These are phyloP conservation scores for Magallana nippona DNA, from an alignment of 2,888 invertebrate genomes.

Conservation along the genomic window DNA sequence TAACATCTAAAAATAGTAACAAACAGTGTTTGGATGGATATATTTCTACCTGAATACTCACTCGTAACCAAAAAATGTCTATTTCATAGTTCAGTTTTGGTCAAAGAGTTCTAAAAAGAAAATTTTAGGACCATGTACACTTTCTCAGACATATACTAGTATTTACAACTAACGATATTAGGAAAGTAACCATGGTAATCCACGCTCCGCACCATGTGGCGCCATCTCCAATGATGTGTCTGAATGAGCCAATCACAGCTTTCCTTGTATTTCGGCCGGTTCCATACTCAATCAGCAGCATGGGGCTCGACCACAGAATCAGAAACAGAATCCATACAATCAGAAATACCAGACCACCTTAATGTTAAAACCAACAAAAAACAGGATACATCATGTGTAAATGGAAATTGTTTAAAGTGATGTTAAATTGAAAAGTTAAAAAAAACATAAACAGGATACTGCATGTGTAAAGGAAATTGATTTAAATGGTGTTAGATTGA, in stretches of 20 bases:
- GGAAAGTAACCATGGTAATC: conserved; percentile 72
- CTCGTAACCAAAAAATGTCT: too few relatives aligned
- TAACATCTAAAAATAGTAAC: conserved; percentile 66
- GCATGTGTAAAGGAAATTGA: too few relatives aligned
- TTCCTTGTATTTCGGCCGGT: conserved; percentile 73
- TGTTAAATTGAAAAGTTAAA: too few relatives aligned
- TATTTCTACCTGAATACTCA: neutral
- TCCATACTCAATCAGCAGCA: conserved; percentile 75
- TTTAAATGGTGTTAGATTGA: too few relatives aligned
- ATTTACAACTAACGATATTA: conserved; percentile 68
- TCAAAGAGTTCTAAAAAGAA: too few relatives aligned
- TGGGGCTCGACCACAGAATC: conserved; percentile 75
- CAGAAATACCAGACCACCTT: conserved; percentile 75
- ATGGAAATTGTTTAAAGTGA: neutral
- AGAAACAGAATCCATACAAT: conserved; percentile 75
- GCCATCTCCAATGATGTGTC: conserved; percentile 66
- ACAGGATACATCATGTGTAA: neutral
- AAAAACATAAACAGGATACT: too few relatives aligned
- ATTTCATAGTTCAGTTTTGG: too few relatives aligned
- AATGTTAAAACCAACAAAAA: neutral
- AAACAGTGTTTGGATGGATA: neutral
- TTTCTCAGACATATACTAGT: neutral
- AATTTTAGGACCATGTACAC: too few relatives aligned
- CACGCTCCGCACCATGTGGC: conserved; percentile 76
- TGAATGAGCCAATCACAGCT: conserved; percentile 72